Conservation (phyloP, 2,797 vertebrate genomes). For the Peromyscus eremicus region DNA sequence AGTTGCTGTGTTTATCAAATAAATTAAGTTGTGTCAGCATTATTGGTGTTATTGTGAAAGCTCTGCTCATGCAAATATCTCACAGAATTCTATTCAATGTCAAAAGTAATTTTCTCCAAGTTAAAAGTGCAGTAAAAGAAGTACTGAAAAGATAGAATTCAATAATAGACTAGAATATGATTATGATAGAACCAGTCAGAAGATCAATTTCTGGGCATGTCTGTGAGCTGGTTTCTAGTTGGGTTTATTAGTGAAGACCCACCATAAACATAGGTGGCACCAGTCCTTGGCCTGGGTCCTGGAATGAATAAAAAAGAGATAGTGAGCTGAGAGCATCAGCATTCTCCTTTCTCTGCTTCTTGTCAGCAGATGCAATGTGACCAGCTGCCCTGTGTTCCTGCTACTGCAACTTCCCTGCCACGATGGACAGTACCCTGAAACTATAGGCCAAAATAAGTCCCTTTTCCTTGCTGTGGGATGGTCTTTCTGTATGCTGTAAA, state of each 20-base stretch:
- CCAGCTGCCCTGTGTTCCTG: neutral
- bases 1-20: neutral
- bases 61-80: neutral
- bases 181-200: neutral
- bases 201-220: neutral
- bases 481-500: too few relatives aligned
- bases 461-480: neutral
- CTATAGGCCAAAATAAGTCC: too few relatives aligned
- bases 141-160: neutral
- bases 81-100: neutral
- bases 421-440: neutral
- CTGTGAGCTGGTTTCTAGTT: neutral
- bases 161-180: neutral
- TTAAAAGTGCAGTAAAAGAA: neutral
- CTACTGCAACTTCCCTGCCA: too few relatives aligned
- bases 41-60: neutral
- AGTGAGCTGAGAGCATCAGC: neutral
- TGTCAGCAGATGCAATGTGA: neutral
- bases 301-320: neutral
- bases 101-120: slow-evolving; percentile 16
- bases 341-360: neutral
- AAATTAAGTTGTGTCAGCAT: neutral
- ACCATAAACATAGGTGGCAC: too few relatives aligned
- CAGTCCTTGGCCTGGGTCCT: neutral
- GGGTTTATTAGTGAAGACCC: neutral